These are phyloP conservation scores for Anaspis maculata DNA, from an alignment of 2,888 invertebrate species.

Conservation along the genomic window DNA sequence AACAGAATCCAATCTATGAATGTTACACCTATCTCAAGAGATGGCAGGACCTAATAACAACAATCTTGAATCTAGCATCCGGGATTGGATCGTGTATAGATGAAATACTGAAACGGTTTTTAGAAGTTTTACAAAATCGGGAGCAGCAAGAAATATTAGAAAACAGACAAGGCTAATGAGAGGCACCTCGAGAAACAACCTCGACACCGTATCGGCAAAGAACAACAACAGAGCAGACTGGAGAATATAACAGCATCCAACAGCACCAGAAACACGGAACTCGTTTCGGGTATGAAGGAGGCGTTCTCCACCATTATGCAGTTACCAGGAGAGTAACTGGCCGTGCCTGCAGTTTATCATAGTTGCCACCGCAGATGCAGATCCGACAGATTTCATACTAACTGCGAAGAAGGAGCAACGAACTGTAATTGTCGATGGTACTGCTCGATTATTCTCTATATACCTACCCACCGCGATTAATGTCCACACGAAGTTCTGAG, in stretches of 20 bases:
- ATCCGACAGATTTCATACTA: constrained; percentile 33
- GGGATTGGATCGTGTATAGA: too few species aligned
- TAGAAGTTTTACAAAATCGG: too few species aligned
- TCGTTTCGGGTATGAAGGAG: constrained; percentile 19
- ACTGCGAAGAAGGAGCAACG: constrained; percentile 29
- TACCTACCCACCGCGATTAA: constrained; percentile 10
- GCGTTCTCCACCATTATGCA: constrained; percentile 15
- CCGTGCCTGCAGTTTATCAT: constrained; percentile 29
- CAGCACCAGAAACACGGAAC: constrained; percentile 26
- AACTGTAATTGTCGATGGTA: constrained; percentile 36
- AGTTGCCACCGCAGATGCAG: constrained; percentile 31
- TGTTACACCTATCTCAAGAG: too few species aligned
- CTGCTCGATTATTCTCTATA: constrained; percentile 27
- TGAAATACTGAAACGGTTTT: too few species aligned
- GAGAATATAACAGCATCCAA: constrained; percentile 18
- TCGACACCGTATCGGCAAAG: background rate
- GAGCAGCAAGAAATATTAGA: too few species aligned
- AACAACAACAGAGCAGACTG: constrained; percentile 16
- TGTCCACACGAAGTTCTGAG: too few species aligned
- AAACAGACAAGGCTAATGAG: too few species aligned
- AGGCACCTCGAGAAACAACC: too few species aligned
- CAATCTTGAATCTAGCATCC: too few species aligned
- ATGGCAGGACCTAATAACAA: too few species aligned
- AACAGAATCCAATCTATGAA: too few species aligned
- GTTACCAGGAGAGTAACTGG: constrained; percentile 19